Percentiles rank a stretch among this genome's conserved stretches.
Evolutionary conservation across 2,113 vertebrate genomes (phyloP).

Genomic region (Opisthocomus hoazin): DNA sequence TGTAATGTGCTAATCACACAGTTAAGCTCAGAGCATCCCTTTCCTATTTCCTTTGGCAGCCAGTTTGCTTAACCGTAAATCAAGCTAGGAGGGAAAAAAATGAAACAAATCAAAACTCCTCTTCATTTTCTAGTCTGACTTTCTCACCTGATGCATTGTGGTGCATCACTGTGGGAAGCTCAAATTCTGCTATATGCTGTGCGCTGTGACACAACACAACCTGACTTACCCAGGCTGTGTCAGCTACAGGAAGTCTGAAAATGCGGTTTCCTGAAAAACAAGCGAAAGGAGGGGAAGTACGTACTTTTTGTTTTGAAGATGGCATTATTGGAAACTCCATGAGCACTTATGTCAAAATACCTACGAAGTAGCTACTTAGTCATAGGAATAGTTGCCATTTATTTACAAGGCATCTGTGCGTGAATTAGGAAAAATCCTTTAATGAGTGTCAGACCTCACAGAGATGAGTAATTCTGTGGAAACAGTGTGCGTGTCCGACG

Average conservation of each 20-base stretch:
- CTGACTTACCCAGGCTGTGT: background rate
- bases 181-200: background rate
- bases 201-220: background rate
- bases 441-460: background rate
- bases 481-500: conserved; percentile 10
- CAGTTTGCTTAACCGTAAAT: conserved; percentile 12
- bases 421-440: conserved; percentile 31
- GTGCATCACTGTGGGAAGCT: background rate
- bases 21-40: conserved; percentile 26
- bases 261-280: conserved; percentile 59
- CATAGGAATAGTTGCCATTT: conserved; percentile 6
- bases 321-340: conserved; percentile 49
- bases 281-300: conserved; percentile 39
- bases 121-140: background rate
- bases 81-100: background rate
- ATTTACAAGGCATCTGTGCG: background rate
- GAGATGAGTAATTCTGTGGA: conserved; percentile 53
- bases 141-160: background rate
- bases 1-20: background rate
- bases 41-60: conserved; percentile 46
- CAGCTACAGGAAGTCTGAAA: conserved; percentile 39
- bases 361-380: background rate
- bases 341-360: background rate
- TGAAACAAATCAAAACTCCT: background rate
- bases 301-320: conserved; percentile 38